Conservation (phyloP, 2,888 invertebrate genomes). For the Rosalia funebris region DNA sequence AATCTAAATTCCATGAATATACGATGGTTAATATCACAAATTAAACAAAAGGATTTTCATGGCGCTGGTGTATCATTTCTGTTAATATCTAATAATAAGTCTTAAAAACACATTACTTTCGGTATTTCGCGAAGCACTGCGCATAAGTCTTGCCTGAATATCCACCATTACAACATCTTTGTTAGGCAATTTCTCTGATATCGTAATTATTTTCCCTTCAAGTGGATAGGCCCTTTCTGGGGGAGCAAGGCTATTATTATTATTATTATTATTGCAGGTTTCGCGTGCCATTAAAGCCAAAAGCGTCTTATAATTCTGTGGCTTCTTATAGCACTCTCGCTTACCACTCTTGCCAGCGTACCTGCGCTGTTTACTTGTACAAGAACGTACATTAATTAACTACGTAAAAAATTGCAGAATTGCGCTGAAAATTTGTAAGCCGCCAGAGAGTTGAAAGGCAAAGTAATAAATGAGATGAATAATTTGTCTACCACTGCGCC, state of each 20-base stretch:
- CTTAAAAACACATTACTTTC: too few relatives aligned
- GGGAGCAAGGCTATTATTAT: neutral
- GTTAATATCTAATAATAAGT: too few relatives aligned
- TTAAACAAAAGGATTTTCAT: too few relatives aligned
- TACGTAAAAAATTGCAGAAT: neutral
- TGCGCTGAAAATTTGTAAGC: neutral
- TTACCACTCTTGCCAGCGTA: neutral
- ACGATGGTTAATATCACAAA: too few relatives aligned
- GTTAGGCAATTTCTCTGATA: neutral
- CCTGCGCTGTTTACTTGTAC: neutral
- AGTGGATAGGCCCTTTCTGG: neutral
- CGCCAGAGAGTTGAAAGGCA: constrained; percentile 6
- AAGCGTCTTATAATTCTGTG: neutral
- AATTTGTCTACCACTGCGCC: constrained; percentile 13
- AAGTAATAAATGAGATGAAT: constrained; percentile 16
- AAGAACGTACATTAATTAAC: neutral
- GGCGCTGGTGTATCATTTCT: too few relatives aligned
- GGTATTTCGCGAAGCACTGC: too few relatives aligned
- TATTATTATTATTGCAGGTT: neutral
- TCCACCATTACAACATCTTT: neutral
- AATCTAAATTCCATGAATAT: too few relatives aligned
- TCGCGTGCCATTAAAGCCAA: neutral
- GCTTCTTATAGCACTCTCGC: neutral
- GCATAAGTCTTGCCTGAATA: too few relatives aligned
- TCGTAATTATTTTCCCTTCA: too few relatives aligned